Percentiles rank a stretch among this genome's conserved stretches.
These are phyloP conservation scores for Murina feae DNA, from an alignment of 2,113 vertebrate genomes.

Conservation along the genomic window DNA sequence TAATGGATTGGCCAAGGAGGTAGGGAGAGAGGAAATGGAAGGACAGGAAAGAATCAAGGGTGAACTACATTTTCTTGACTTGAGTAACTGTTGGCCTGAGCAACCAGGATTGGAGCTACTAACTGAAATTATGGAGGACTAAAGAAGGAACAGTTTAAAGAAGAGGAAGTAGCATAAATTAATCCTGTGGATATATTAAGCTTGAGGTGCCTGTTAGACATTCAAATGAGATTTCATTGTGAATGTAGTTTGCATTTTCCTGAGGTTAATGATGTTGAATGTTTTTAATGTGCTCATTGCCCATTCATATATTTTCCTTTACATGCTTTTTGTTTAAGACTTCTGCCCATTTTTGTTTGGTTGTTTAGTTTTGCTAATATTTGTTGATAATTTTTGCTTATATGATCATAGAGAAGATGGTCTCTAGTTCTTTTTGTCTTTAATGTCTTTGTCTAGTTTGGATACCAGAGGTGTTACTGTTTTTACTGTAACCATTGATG, in stretches of 20 bases:
- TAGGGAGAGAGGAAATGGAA: not conserved
- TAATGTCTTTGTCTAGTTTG: not conserved
- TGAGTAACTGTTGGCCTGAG: not conserved
- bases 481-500: not conserved
- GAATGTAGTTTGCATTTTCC: slow-evolving; percentile 23
- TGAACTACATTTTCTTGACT: not conserved
- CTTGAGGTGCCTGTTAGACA: not conserved
- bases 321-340: not conserved
- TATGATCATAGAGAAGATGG: not conserved
- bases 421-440: not conserved
- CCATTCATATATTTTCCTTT: not conserved
- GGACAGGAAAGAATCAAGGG: not conserved
- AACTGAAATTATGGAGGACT: not conserved
- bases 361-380: not conserved
- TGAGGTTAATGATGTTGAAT: not conserved
- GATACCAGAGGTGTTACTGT: not conserved
- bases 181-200: not conserved
- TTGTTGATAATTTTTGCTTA: not conserved
- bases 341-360: not conserved
- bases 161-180: not conserved
- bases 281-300: not conserved
- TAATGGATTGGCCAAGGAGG: not conserved
- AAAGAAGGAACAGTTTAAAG: not conserved
- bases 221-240: not conserved
- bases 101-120: not conserved